Base-by-base conservation (phyloP, 2,113 vertebrate genomes). In the Osmerus eperlanus region DNA sequence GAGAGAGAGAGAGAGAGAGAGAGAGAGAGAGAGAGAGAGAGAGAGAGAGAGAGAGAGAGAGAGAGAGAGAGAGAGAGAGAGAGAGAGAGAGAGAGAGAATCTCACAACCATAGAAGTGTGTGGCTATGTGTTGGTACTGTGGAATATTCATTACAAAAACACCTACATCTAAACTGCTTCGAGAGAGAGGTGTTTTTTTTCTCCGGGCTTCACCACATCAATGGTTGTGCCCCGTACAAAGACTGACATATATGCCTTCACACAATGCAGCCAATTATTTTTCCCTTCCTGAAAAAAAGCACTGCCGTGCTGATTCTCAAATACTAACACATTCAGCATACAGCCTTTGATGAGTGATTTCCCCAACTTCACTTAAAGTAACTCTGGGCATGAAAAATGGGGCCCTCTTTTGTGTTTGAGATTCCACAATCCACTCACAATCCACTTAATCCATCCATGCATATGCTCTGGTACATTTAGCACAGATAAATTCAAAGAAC, bases 221-320 rank as follows among this genome's bases (percentile, higher is more conserved):
- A 62, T 32, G 58, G 64, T 67, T 83, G 76, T 75, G 77, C 71
- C 36, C 14, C 51, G 73, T 58, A 78, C 74, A 81, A 71, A 78
- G 80, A 78, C 81, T 88, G 88, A 87, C 86, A 78, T 72, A 54
- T 63, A 74, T 67, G 75, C 73, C 68, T 83, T 74, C 51, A 71
- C 81, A 83, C 85, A 78, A 83, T 81, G 72, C 76, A 85, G 81
- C 87, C 89, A 90, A 91, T 91, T 91, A 89, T 88, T 87, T 89
- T 72, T 69, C 29, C 77, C 62, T 81, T 72, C 75, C 41, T 75
- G 83, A 28, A 47, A 68, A 81, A 78, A 63, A 81, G 29, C 63
- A 8, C 79, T 77, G 77, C 80, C 78, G 78, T 81, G 84, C 84
- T 85, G 83, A 82, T 77, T 78, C 76, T 85, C 77, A 83, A 78